These are phyloP conservation scores for Anguilla marmorata DNA, from an alignment of 2,797 vertebrate species.

Conservation along the genomic window DNA sequence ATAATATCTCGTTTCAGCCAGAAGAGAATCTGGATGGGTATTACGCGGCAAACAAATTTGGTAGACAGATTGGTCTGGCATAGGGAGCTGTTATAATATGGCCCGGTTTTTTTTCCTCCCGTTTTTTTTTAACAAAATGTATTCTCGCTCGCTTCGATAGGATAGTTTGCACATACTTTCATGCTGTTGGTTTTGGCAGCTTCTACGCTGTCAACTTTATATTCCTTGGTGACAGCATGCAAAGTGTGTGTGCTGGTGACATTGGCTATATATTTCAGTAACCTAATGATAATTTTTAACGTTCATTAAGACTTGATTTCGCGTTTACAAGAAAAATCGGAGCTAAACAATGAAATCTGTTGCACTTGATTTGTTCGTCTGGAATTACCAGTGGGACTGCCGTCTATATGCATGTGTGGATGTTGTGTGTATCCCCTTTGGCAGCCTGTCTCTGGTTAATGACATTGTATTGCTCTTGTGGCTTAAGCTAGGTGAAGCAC, in stretches of 20 bases:
- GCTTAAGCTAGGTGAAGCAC: conserved; percentile 44
- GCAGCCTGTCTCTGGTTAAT: conserved; percentile 35
- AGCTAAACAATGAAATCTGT: background rate
- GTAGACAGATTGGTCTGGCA: conserved; percentile 89
- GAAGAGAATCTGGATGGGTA: conserved; percentile 78
- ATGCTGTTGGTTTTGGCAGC: conserved; percentile 1
- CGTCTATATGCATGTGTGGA: background rate
- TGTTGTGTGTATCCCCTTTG: conserved; percentile 19
- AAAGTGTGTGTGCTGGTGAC: background rate
- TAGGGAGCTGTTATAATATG: conserved; percentile 76
- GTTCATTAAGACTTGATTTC: background rate
- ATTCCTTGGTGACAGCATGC: background rate
- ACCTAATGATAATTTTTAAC: background rate
- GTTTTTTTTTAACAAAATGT: conserved; percentile 67
- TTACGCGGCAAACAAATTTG: conserved; percentile 86
- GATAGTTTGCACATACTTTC: background rate
- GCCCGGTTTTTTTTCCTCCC: conserved; percentile 61
- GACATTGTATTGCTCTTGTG: conserved; percentile 30
- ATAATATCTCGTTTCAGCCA: conserved; percentile 88
- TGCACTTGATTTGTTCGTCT: background rate
- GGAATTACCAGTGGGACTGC: background rate
- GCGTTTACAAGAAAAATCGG: background rate
- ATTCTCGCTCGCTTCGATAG: conserved; percentile 63
- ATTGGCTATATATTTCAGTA: background rate
- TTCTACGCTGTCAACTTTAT: background rate